A percentile compares a stretch with the other conserved stretches of the same genome.
Conservation (phyloP, 2,797 vertebrate species). For the Erpetoichthys calabaricus region DNA sequence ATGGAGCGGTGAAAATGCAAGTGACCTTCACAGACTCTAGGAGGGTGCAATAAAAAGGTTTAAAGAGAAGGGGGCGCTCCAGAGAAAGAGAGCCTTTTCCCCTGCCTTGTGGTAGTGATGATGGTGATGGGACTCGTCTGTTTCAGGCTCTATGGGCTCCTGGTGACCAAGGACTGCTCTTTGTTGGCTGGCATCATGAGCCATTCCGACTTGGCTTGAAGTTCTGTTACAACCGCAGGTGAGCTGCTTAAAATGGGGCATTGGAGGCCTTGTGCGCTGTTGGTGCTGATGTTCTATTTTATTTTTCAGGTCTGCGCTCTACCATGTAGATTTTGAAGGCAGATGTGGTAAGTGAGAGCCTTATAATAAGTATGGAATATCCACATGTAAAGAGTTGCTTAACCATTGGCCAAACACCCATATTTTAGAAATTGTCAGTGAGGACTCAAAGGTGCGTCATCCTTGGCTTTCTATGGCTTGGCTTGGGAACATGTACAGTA, state of each 20-base stretch:
- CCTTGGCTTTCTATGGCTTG: too few relatives aligned
- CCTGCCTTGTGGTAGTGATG: neutral
- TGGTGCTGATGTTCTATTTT: neutral
- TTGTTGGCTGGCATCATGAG: constrained; percentile 65
- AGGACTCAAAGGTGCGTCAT: too few relatives aligned
- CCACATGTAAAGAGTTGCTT: neutral
- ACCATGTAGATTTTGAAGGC: constrained; percentile 40
- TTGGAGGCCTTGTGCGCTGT: neutral
- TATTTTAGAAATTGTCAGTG: too few relatives aligned
- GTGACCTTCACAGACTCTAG: too few relatives aligned
- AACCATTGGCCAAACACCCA: neutral
- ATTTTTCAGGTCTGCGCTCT: constrained; percentile 47
- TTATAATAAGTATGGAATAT: too few relatives aligned
- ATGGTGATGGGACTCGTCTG: neutral
- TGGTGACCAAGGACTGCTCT: constrained; percentile 51
- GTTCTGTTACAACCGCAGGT: constrained; percentile 65
- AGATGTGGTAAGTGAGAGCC: constrained; percentile 43
- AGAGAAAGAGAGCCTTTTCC: too few relatives aligned
- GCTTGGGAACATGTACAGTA: too few relatives aligned
- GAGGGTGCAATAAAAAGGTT: too few relatives aligned
- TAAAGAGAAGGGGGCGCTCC: too few relatives aligned
- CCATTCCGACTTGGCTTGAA: constrained; percentile 60
- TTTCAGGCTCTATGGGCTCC: constrained; percentile 69
- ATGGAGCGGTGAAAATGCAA: too few relatives aligned
- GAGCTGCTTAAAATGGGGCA: constrained; percentile 3